Evolutionary conservation across 2,888 invertebrate species (phyloP).

Genomic region (Deilephila elpenor): DNA sequence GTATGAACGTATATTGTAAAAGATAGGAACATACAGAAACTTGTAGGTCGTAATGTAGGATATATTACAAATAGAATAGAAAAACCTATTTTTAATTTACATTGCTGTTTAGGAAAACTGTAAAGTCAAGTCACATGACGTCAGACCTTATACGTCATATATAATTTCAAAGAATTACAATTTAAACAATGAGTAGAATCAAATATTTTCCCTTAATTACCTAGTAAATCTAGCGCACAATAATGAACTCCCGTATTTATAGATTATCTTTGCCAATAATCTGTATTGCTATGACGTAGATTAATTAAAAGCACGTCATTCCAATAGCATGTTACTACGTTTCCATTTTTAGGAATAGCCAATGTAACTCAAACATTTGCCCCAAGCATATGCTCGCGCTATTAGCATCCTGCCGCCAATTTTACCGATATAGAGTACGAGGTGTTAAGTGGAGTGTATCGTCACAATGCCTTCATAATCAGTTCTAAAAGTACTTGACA

Average conservation of each 20-base stretch:
- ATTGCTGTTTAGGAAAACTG: too few relatives aligned
- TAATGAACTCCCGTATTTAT: background rate
- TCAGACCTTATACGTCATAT: background rate
- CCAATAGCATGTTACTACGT: conserved; percentile 12
- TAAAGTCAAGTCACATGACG: too few relatives aligned
- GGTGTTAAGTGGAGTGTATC: conserved; percentile 48
- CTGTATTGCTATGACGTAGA: conserved; percentile 15
- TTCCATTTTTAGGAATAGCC: conserved; percentile 36
- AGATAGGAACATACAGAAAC: too few relatives aligned
- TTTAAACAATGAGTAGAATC: background rate
- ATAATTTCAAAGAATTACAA: background rate
- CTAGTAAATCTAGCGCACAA: background rate
- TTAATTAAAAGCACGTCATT: conserved; percentile 14
- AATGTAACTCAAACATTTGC: conserved; percentile 39
- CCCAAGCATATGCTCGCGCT: conserved; percentile 43
- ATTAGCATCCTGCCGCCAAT: conserved; percentile 48
- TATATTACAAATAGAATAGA: too few relatives aligned
- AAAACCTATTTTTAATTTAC: too few relatives aligned
- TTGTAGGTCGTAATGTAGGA: too few relatives aligned
- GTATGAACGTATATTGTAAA: background rate
- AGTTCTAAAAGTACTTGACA: conserved; percentile 31
- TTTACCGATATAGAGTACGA: conserved; percentile 35
- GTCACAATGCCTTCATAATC: conserved; percentile 41
- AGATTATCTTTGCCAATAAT: conserved; percentile 21
- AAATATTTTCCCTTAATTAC: background rate